These are phyloP conservation scores for Eumerus sabulonum DNA, from an alignment of 2,888 invertebrate species.

Conservation along the genomic window DNA sequence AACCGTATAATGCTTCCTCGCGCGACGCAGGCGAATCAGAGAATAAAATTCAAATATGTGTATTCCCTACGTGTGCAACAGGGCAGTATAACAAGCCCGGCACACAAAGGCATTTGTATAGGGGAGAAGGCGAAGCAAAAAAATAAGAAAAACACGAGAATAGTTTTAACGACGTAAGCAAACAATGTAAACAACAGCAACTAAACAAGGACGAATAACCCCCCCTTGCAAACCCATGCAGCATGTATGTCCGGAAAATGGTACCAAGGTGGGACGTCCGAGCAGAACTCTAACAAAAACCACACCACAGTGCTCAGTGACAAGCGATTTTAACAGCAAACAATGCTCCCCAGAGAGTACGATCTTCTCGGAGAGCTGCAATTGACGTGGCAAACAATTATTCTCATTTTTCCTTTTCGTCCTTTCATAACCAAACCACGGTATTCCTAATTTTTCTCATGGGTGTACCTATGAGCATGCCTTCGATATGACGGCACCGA, in stretches of 20 bases:
- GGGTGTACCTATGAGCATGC: neutral
- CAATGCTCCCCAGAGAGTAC: neutral
- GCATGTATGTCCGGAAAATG: no score
- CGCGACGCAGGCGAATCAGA: no score
- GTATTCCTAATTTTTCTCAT: neutral
- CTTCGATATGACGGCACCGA: slow-evolving; percentile 4
- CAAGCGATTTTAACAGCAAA: slow-evolving; percentile 36
- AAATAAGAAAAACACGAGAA: slow-evolving; percentile 14
- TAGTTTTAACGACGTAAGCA: slow-evolving; percentile 47
- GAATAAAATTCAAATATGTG: no score
- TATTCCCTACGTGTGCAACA: no score
- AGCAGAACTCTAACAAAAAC: no score
- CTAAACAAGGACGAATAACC: slow-evolving; percentile 26
- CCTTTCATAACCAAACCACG: no score
- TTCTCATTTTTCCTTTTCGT: slow-evolving; percentile 2
- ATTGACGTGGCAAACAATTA: slow-evolving; percentile 8
- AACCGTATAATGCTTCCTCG: no score
- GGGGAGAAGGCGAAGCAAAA: no score
- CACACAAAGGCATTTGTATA: slow-evolving; percentile 3
- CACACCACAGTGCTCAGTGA: slow-evolving; percentile 6
- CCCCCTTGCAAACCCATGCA: no score
- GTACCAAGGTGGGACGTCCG: no score
- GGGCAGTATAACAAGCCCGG: neutral
- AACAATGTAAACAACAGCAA: slow-evolving; percentile 31
- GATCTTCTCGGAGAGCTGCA: slow-evolving; percentile 1